phyloP scores from a whole-genome alignment of 2,888 invertebrate species.

The Stenolophus ochropezus region DNA sequence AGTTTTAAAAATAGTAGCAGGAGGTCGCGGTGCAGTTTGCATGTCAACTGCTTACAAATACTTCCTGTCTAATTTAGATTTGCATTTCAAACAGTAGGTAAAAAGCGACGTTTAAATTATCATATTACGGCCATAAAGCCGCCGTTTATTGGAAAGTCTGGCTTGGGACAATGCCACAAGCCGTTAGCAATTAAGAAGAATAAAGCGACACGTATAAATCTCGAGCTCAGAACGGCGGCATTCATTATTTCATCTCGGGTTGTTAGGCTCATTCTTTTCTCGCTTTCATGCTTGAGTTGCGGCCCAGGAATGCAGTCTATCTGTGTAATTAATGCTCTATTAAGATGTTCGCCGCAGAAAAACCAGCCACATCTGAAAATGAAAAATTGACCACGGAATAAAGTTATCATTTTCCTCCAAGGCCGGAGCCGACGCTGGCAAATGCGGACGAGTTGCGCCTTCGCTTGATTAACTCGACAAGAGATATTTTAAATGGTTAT shows the following conservation, averaged over 20 bases:
- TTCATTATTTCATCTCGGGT: slow-evolving; percentile 59
- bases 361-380: slow-evolving; percentile 45
- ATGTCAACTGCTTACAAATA: slow-evolving; percentile 29
- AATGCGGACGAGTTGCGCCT: not conserved
- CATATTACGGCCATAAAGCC: slow-evolving; percentile 34
- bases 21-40: slow-evolving; percentile 13
- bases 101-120: slow-evolving; percentile 31
- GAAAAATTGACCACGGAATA: slow-evolving; percentile 55
- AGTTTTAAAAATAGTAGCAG: not conserved
- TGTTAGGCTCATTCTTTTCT: slow-evolving; percentile 59
- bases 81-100: slow-evolving; percentile 32
- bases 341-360: slow-evolving; percentile 49
- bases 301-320: slow-evolving; percentile 40
- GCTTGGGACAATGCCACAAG: slow-evolving; percentile 8
- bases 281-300: slow-evolving; percentile 52
- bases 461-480: slow-evolving; percentile 27
- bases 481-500: slow-evolving; percentile 18
- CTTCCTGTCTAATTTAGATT: slow-evolving; percentile 35
- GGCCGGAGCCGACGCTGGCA: not conserved
- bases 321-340: slow-evolving; percentile 59
- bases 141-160: slow-evolving; percentile 34
- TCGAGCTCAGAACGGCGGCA: slow-evolving; percentile 7
- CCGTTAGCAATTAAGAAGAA: slow-evolving; percentile 52
- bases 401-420: slow-evolving; percentile 45
- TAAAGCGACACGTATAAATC: slow-evolving; percentile 55